phyloP scores from a whole-genome alignment of 92 coral and sea anemone species.

The Zoanthus gigantus region DNA sequence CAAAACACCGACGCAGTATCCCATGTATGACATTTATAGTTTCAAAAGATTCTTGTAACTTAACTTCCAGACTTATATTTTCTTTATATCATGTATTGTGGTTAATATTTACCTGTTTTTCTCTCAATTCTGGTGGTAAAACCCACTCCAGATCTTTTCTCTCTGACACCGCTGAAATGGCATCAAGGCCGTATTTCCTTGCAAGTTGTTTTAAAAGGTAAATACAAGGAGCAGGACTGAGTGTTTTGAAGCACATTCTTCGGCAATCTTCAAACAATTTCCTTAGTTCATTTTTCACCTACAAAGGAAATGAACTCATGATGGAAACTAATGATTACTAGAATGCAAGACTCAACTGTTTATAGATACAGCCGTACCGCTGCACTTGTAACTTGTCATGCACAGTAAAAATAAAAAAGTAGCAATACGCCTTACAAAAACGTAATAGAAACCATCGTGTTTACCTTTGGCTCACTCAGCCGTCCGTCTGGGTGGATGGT shows the following conservation, averaged over 20 bases:
- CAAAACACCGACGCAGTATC: no score
- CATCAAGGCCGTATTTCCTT: constrained; percentile 75
- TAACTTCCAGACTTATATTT: no score
- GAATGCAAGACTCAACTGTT: no score
- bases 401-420: no score
- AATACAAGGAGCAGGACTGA: constrained; percentile 63
- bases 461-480: constrained; percentile 11
- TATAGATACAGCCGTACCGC: no score
- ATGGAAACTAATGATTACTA: no score
- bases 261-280: constrained; percentile 64
- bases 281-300: constrained; percentile 42
- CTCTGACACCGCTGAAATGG: constrained; percentile 56
- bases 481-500: constrained; percentile 37
- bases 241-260: constrained; percentile 58
- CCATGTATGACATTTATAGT: no score
- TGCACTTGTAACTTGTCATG: no score
- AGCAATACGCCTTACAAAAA: no score
- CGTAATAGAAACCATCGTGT: background rate
- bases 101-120: constrained; percentile 16
- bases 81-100: background rate
- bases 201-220: constrained; percentile 79
- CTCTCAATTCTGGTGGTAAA: constrained; percentile 60
- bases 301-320: background rate
- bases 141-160: constrained; percentile 71
- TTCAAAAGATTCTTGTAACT: no score